Evolutionary conservation across 2,888 invertebrate genomes (phyloP).

Genomic region (Sphaerophoria rueppellii): DNA sequence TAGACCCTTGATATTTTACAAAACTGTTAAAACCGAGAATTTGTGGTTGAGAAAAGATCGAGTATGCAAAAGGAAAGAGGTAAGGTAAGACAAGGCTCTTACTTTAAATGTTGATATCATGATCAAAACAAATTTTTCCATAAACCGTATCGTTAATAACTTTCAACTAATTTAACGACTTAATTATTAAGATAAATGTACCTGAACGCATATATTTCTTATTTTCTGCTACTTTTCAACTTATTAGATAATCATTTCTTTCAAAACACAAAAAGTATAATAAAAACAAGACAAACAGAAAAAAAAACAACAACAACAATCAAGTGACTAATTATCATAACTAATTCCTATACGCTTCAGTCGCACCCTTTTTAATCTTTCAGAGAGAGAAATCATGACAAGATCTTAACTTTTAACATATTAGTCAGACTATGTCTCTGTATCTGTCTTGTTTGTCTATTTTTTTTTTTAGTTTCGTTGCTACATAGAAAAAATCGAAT

Average conservation of each 20-base stretch:
- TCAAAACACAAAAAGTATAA: background rate
- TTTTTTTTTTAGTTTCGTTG: conserved; percentile 5
- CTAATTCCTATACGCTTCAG: conserved; percentile 58
- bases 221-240: conserved; percentile 16
- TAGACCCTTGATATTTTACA: too few relatives aligned
- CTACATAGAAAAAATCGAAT: conserved; percentile 17
- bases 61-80: too few relatives aligned
- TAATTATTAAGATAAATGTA: conserved; percentile 61
- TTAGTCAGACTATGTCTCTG: conserved; percentile 30
- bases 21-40: too few relatives aligned
- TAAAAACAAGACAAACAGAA: conserved; percentile 1
- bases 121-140: background rate
- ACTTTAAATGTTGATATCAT: background rate
- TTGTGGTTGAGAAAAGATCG: too few relatives aligned
- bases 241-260: conserved; percentile 42
- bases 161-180: conserved; percentile 58
- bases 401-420: conserved; percentile 42
- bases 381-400: conserved; percentile 54
- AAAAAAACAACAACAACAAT: conserved; percentile 29
- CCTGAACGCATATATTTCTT: conserved; percentile 17
- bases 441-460: background rate
- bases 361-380: conserved; percentile 70
- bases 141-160: conserved; percentile 34
- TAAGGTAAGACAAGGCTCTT: too few relatives aligned
- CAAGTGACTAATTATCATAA: conserved; percentile 65